Evolutionary conservation across 2,888 invertebrate species (phyloP).

Genomic region (Oxystoma pomonae): DNA sequence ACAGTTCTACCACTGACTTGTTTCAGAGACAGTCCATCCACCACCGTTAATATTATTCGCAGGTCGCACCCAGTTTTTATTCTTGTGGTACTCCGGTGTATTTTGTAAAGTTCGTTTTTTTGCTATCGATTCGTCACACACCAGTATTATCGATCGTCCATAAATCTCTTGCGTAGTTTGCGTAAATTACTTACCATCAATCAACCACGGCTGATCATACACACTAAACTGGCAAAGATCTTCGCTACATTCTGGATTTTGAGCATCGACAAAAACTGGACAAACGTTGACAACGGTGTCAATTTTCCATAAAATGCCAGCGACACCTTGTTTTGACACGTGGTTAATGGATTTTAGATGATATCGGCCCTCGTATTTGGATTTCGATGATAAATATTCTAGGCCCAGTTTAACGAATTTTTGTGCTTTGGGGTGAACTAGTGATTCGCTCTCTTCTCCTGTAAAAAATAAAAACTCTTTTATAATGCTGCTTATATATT

Average conservation of each 20-base stretch:
- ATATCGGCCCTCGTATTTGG: slow-evolving; percentile 26
- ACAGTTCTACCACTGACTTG: too few relatives aligned
- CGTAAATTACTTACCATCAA: slow-evolving; percentile 43
- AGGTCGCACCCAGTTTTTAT: too few relatives aligned
- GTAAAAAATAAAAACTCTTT: not conserved
- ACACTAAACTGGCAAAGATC: slow-evolving; percentile 49
- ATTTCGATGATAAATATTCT: slow-evolving; percentile 15
- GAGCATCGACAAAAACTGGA: slow-evolving; percentile 41
- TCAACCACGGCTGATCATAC: slow-evolving; percentile 58
- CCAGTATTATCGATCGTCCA: too few relatives aligned
- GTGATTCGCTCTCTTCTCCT: not conserved
- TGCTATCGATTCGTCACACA: too few relatives aligned
- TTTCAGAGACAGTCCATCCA: too few relatives aligned
- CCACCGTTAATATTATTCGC: too few relatives aligned
- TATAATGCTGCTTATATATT: too few relatives aligned
- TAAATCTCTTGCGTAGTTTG: too few relatives aligned
- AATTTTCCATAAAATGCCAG: slow-evolving; percentile 56
- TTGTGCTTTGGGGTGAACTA: slow-evolving; percentile 6
- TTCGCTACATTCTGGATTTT: slow-evolving; percentile 31
- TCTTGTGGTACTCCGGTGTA: too few relatives aligned
- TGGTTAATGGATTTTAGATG: slow-evolving; percentile 37
- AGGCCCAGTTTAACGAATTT: slow-evolving; percentile 7
- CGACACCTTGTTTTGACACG: slow-evolving; percentile 51
- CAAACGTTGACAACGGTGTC: slow-evolving; percentile 55
- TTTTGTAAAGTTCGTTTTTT: too few relatives aligned